Base-by-base conservation (phyloP, 2,888 invertebrate species). In the Nomada hirtipes region DNA sequence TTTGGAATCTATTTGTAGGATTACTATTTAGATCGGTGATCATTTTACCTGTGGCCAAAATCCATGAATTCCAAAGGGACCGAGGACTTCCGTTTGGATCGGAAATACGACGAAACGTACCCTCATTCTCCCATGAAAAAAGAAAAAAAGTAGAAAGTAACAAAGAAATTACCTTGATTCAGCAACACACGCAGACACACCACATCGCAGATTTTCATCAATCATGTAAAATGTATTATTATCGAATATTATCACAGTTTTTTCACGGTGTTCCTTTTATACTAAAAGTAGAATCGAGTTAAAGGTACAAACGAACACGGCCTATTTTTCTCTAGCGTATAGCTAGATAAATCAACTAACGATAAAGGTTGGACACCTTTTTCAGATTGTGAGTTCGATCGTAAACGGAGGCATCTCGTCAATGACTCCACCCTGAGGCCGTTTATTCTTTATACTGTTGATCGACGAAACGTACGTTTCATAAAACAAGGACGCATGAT, bases 231-330 rank as follows among this genome's bases (percentile, higher is more conserved):
- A 23, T 65, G 4, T 4, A 68, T 18, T 11, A 23, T 42, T n/a
- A 18, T 0, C n/a, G 29, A 52, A 15, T 3, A 36, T 57, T 44
- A 44, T 23, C 42, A 44, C 26, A 20, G 20, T 13, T 71, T 79
- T 36, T 77, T 53, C 77, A 75, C 64, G 4, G 18, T 36, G 36
- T 79, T 76, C 76, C 44, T 75, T 79, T 79, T 75, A 79, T 79
- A 75, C 76, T 68, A 68, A 36, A 47, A 47, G n/a, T 76, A 79
- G 59, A 36, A 47, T 50, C 44, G n/a, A 69, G 23, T 10, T 73
- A 61, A 53, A 57, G 42, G n/a, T 73, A 55, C 9, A 53, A 68
- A 59, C 15, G 4, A 55, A 23, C 18, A 67, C 47, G 77, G 77
- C 77, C 73, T 77, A 77, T 47, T 67, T 61, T 65, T 65, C 53